Percentiles rank a stretch among this genome's conserved stretches.
These are phyloP conservation scores for Malacoctenus gilli DNA, from an alignment of 2,797 vertebrate species.

Conservation along the genomic window DNA sequence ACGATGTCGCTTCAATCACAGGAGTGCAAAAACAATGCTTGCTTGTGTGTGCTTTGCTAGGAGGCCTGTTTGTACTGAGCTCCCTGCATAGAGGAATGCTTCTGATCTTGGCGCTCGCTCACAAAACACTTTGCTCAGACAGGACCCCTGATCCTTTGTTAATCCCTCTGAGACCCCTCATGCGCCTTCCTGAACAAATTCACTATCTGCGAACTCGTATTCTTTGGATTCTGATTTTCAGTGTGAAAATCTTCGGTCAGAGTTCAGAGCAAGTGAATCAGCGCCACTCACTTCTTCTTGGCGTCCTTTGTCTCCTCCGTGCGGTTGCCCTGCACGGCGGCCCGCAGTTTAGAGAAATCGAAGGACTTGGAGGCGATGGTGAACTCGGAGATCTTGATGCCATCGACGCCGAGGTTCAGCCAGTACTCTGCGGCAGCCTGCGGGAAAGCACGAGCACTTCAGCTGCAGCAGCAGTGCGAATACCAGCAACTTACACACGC, in stretches of 20 bases:
- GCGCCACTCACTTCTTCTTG: constrained; percentile 64
- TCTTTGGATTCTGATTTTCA: no score
- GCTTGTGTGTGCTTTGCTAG: background rate
- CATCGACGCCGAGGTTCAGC: constrained; percentile 80
- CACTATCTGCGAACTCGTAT: no score
- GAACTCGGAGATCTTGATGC: constrained; percentile 81
- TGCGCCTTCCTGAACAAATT: no score
- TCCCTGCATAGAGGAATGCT: constrained; percentile 36
- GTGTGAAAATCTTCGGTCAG: no score
- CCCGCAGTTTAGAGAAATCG: constrained; percentile 55
- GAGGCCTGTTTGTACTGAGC: background rate
- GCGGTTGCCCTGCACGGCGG: constrained; percentile 61
- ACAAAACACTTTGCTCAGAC: constrained; percentile 4
- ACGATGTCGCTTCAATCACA: constrained; percentile 31
- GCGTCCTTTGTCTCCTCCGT: constrained; percentile 52
- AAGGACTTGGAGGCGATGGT: background rate
- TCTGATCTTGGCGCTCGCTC: constrained; percentile 28
- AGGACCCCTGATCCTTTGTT: no score
- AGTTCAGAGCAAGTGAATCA: no score
- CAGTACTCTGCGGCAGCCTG: constrained; percentile 83
- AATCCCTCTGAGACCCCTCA: no score
- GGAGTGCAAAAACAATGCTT: accelerated
- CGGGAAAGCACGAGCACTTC: no score
- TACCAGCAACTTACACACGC: background rate
- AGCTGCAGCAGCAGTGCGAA: background rate